Conservation (phyloP, 2,888 invertebrate species). For the Drymonia ruficornis region DNA sequence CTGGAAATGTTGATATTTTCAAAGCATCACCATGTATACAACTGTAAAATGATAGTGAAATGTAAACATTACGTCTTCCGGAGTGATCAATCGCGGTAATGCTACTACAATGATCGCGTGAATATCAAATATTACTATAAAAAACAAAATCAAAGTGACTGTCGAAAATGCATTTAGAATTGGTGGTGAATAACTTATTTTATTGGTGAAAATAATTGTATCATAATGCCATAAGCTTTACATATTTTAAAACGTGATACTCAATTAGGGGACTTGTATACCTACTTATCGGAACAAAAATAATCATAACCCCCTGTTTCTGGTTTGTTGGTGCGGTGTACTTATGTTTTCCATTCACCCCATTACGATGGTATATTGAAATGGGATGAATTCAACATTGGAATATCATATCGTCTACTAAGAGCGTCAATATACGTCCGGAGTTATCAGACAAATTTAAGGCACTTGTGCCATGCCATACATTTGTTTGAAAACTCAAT, state of each 20-base stretch:
- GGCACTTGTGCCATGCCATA: no score
- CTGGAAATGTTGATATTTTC: no score
- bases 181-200: slow-evolving; percentile 68
- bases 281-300: slow-evolving; percentile 60
- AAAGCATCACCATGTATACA: not conserved
- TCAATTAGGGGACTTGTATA: slow-evolving; percentile 63
- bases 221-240: slow-evolving; percentile 73
- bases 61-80: slow-evolving; percentile 41
- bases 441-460: no score
- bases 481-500: no score
- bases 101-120: slow-evolving; percentile 72
- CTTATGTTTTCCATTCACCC: not conserved
- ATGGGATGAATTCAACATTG: no score
- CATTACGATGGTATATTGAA: no score
- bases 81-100: slow-evolving; percentile 36
- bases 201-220: slow-evolving; percentile 52
- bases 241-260: slow-evolving; percentile 72
- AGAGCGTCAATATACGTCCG: no score
- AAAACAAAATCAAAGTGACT: slow-evolving; percentile 54
- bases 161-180: slow-evolving; percentile 77
- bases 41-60: not conserved
- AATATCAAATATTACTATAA: slow-evolving; percentile 19
- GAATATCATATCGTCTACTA: no score
- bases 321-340: not conserved
- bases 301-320: slow-evolving; percentile 18